These are phyloP conservation scores for Arion vulgaris DNA, from an alignment of 1,140 invertebrate species.

Conservation along the genomic window DNA sequence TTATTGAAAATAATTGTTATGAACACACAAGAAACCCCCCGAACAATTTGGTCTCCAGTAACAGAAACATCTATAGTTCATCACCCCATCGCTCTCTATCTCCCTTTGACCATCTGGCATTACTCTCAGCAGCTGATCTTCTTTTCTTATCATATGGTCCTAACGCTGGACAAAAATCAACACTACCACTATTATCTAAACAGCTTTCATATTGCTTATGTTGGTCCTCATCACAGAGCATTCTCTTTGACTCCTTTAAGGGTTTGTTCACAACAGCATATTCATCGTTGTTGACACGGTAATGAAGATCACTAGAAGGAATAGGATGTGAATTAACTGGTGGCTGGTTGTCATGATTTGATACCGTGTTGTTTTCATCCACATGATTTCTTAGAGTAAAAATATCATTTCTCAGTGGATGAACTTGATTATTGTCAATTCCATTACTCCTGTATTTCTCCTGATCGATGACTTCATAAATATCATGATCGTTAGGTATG, in stretches of 20 bases:
- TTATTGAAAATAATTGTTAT: no score
- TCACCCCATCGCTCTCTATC: not conserved
- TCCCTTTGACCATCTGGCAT: not conserved
- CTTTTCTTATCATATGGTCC: slow-evolving; percentile 41
- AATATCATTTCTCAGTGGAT: not conserved
- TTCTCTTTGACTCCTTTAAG: not conserved
- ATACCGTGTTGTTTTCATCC: not conserved
- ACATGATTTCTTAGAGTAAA: not conserved
- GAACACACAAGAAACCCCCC: no score
- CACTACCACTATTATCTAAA: not conserved
- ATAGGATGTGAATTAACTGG: not conserved
- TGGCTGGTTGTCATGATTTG: not conserved
- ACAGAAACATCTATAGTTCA: not conserved
- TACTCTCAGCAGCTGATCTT: not conserved
- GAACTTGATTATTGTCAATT: not conserved
- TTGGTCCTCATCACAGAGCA: not conserved
- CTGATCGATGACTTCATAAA: slow-evolving; percentile 10
- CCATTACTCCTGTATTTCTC: not conserved
- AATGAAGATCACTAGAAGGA: slow-evolving; percentile 25
- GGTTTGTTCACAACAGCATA: slow-evolving; percentile 40
- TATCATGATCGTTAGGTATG: not conserved
- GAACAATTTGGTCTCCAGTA: not conserved
- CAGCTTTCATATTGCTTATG: slow-evolving; percentile 4
- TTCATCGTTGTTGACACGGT: slow-evolving; percentile 42
- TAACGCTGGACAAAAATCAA: slow-evolving; percentile 36